phyloP scores from a whole-genome alignment of 2,888 invertebrate genomes.

The Graphium colonna region DNA sequence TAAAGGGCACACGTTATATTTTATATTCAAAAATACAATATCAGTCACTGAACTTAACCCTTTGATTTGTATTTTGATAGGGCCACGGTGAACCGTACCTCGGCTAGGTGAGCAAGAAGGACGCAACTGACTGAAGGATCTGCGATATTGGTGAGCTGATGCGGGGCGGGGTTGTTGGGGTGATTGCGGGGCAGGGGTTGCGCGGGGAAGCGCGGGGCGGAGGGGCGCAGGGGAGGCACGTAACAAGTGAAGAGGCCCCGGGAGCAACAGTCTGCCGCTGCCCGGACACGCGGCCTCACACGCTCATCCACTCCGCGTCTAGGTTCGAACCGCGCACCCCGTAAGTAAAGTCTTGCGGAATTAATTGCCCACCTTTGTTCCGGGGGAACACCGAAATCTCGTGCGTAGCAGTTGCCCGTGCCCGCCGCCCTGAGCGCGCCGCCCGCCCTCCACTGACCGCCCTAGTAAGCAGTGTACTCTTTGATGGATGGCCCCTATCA shows the following conservation, averaged over 20 bases:
- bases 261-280: slow-evolving; percentile 80
- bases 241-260: slow-evolving; percentile 79
- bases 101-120: slow-evolving; percentile 53
- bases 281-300: slow-evolving; percentile 75
- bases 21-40: slow-evolving; percentile 1
- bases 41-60: slow-evolving; percentile 20
- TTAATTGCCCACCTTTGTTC: slow-evolving; percentile 47
- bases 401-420: slow-evolving; percentile 16
- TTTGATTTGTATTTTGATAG: slow-evolving; percentile 21
- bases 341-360: slow-evolving; percentile 62
- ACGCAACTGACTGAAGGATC: slow-evolving; percentile 69
- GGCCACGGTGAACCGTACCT: slow-evolving; percentile 32
- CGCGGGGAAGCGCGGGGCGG: slow-evolving; percentile 54
- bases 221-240: slow-evolving; percentile 72
- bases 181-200: slow-evolving; percentile 38
- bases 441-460: slow-evolving; percentile 26
- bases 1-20: not conserved
- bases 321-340: slow-evolving; percentile 35
- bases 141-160: slow-evolving; percentile 64
- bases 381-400: slow-evolving; percentile 29
- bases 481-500: slow-evolving; percentile 46
- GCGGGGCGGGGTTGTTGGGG: slow-evolving; percentile 58
- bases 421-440: slow-evolving; percentile 19
- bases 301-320: slow-evolving; percentile 51
- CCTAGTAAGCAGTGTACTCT: slow-evolving; percentile 35